Base-by-base conservation (phyloP, 1,140 invertebrate genomes). In the Phymorhynchus buccinoides region DNA sequence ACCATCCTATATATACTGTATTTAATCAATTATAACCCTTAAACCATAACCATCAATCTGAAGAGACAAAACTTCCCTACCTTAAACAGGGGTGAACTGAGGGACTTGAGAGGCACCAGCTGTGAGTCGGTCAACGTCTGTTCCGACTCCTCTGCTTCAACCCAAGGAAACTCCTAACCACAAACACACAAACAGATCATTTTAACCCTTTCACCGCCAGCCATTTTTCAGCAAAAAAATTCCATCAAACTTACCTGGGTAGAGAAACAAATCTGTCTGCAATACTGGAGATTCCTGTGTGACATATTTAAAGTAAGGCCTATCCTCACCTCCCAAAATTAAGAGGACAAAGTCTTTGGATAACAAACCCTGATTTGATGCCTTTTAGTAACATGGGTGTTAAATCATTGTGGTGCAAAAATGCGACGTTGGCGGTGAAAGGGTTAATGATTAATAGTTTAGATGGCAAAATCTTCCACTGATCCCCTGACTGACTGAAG, bases 81-180 rank as follows among this genome's bases (percentile, higher is more conserved):
- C 80, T 85, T 80, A 39, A 85, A 85, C 14, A 85, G 68, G 35
- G 82, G 41, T 9, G 84, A 85, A 12, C 62, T 82, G 42, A 85
- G 66, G 16, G 84, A 82, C 62, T 81, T 81, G 32, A 85, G 79
- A 32, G 84, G 84, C 0, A 83, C 41, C 14, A 83, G 41, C 4
- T 83, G 81, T n/a, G 62, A 16, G 14, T 78, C 73, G 16, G 27
- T 62, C 73, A 78, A 22, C 32, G 56, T 18, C 16, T 48, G 44
- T 18, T 84, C 42, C 2, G 30, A 41, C 22, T 84, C 77, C 16
- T 77, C 77, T 3, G 71, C 41, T 48, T 78, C 56, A 6, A 84
- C 42, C 52, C 73, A 78, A 30, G 52, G 35, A 30, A 79, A 66
- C 44, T 78, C 48, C 77, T 78, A 52, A 35, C 18, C 66, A 41